A percentile compares a stretch with the other conserved stretches of the same genome.
These are phyloP conservation scores for Atta texana DNA, from an alignment of 1,140 invertebrate species.

Conservation along the genomic window DNA sequence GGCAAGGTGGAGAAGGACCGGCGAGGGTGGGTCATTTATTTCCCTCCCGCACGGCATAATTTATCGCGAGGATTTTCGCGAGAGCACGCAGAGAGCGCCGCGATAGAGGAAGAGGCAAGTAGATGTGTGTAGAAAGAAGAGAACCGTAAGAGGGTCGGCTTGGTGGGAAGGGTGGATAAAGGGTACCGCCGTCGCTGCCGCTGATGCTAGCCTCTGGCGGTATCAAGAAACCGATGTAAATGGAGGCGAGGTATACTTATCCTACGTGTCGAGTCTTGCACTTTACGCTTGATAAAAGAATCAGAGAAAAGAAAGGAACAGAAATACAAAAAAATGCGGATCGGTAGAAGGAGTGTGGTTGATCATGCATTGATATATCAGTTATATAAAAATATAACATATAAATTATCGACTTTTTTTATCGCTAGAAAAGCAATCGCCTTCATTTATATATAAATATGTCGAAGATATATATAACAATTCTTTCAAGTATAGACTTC, in stretches of 20 bases:
- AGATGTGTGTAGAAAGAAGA: slow-evolving; percentile 70
- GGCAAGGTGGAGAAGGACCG: slow-evolving; percentile 77
- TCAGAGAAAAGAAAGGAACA: neutral
- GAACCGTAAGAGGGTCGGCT: slow-evolving; percentile 65
- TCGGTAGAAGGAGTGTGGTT: too few relatives aligned
- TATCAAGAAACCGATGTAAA: slow-evolving; percentile 77
- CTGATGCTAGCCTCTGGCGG: slow-evolving; percentile 72
- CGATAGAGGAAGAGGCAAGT: slow-evolving; percentile 73
- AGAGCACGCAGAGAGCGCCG: slow-evolving; percentile 84
- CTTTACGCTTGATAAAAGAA: slow-evolving; percentile 46
- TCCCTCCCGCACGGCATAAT: slow-evolving; percentile 85
- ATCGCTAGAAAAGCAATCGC: too few relatives aligned
- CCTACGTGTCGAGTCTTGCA: slow-evolving; percentile 55
- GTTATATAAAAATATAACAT: neutral
- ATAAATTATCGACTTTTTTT: neutral
- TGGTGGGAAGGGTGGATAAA: slow-evolving; percentile 66
- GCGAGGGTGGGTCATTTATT: slow-evolving; percentile 86
- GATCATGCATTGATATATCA: neutral
- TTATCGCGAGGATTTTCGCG: slow-evolving; percentile 87
- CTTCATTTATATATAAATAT: neutral
- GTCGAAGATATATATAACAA: neutral
- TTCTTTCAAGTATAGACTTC: neutral
- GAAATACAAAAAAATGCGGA: neutral
- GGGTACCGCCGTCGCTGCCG: slow-evolving; percentile 68
- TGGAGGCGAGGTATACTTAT: slow-evolving; percentile 73